Evolutionary conservation across 2,113 vertebrate species (phyloP).

Genomic region (Gobio gobio): DNA sequence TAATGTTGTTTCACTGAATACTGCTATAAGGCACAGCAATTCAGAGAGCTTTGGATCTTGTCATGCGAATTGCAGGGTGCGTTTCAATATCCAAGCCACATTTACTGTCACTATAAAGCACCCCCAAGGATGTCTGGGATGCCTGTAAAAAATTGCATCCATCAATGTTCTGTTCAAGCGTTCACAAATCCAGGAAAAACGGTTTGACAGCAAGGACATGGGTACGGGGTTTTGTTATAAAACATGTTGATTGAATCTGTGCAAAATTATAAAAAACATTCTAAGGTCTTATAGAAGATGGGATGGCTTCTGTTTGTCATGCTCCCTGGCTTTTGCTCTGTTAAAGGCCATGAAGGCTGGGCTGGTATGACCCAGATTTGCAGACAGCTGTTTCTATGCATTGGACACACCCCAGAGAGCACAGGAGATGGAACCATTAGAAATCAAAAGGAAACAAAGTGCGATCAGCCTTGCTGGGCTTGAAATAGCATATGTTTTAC

Average conservation of each 20-base stretch:
- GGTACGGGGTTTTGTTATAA: constrained; percentile 18
- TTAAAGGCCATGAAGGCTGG: constrained; percentile 33
- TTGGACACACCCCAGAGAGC: constrained; percentile 47
- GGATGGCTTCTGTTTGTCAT: constrained; percentile 4
- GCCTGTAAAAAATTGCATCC: constrained; percentile 42
- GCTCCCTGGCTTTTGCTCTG: constrained; percentile 4
- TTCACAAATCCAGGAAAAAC: constrained; percentile 44
- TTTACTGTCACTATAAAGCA: constrained; percentile 52
- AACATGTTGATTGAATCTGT: constrained; percentile 45
- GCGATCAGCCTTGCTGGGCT: constrained; percentile 43
- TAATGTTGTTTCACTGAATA: constrained; percentile 42
- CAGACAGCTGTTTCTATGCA: constrained; percentile 57
- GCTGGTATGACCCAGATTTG: constrained; percentile 58
- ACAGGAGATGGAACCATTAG: constrained; percentile 45
- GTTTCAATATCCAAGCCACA: constrained; percentile 45
- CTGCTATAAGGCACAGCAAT: constrained; percentile 24
- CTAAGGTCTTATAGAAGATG: neutral
- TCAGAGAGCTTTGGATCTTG: constrained; percentile 37
- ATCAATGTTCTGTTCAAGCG: constrained; percentile 45
- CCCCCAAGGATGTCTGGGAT: constrained; percentile 50
- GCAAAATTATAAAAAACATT: constrained; percentile 29
- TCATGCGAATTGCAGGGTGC: constrained; percentile 39
- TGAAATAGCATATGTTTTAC: constrained; percentile 38
- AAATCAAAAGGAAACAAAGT: constrained; percentile 42
- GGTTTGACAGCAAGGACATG: constrained; percentile 38